Conservation (phyloP, 2,113 vertebrate species). For the Leptosomus discolor region DNA sequence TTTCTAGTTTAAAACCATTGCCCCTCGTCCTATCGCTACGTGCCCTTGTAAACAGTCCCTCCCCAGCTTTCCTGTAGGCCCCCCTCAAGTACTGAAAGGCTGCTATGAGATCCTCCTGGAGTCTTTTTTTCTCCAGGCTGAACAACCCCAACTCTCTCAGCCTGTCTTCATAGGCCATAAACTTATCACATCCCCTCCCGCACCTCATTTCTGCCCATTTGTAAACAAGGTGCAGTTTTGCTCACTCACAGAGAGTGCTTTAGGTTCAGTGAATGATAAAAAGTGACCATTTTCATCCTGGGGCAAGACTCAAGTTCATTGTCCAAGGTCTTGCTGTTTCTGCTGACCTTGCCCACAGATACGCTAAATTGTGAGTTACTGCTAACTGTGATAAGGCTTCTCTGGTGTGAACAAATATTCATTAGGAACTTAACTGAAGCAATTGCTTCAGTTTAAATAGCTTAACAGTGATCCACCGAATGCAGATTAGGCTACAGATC, state of each 20-base stretch:
- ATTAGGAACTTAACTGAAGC: constrained; percentile 3
- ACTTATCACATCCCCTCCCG: background rate
- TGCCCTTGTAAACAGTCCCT: too few relatives aligned
- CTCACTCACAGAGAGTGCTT: background rate
- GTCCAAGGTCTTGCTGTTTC: background rate
- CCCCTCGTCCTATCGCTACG: too few relatives aligned
- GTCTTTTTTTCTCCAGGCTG: too few relatives aligned
- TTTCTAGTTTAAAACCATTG: too few relatives aligned
- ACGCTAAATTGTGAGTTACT: background rate
- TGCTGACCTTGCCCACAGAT: background rate
- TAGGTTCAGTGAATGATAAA: background rate
- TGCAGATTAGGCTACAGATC: background rate
- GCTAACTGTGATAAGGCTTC: background rate
- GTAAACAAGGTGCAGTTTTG: background rate
- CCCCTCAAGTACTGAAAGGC: too few relatives aligned
- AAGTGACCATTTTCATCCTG: background rate
- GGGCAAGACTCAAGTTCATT: background rate
- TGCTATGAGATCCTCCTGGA: too few relatives aligned
- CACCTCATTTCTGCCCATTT: background rate
- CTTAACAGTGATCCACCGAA: background rate
- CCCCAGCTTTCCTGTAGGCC: too few relatives aligned
- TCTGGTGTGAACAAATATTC: constrained; percentile 16
- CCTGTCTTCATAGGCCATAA: background rate
- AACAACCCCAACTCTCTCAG: too few relatives aligned
- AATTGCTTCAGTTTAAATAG: constrained; percentile 8